Percentiles rank a stretch among this genome's conserved stretches.
These are phyloP conservation scores for Antheraea assamensis DNA, from an alignment of 2,888 invertebrate species.

Conservation along the genomic window DNA sequence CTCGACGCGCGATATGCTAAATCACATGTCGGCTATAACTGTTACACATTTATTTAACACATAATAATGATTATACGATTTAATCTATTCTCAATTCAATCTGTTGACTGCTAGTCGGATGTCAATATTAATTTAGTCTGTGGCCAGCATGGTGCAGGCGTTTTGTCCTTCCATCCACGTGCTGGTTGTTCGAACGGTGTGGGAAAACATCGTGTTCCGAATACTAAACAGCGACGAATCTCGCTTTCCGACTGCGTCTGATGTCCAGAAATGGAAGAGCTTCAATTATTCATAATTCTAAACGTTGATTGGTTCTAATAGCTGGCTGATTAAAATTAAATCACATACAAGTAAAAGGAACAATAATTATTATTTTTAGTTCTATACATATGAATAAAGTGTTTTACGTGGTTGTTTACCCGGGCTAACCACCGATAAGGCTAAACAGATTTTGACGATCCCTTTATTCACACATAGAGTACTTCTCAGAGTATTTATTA, in stretches of 20 bases:
- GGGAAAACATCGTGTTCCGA: constrained; percentile 50
- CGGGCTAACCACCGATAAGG: too few relatives aligned
- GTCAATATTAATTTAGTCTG: constrained; percentile 78
- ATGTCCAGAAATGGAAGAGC: constrained; percentile 40
- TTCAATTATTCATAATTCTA: not conserved
- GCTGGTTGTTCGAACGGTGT: constrained; percentile 20
- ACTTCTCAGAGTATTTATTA: too few relatives aligned
- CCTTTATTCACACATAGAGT: too few relatives aligned
- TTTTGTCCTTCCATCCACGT: constrained; percentile 52
- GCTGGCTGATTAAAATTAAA: not conserved
- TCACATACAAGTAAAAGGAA: not conserved
- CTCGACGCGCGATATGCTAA: too few relatives aligned
- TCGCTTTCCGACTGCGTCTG: constrained; percentile 55
- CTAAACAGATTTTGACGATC: too few relatives aligned
- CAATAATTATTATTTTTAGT: too few relatives aligned
- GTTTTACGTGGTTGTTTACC: too few relatives aligned
- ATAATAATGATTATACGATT: constrained; percentile 16
- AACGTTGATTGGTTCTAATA: not conserved
- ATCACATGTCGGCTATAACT: too few relatives aligned
- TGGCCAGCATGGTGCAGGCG: constrained; percentile 52
- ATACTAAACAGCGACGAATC: constrained; percentile 44
- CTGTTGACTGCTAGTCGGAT: constrained; percentile 66
- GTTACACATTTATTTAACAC: not conserved
- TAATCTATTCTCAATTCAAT: constrained; percentile 73
- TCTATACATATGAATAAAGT: too few relatives aligned